Percentiles rank a stretch among this genome's conserved stretches.
Conservation (phyloP, 2,113 vertebrate genomes). For the Bubo bubo region DNA sequence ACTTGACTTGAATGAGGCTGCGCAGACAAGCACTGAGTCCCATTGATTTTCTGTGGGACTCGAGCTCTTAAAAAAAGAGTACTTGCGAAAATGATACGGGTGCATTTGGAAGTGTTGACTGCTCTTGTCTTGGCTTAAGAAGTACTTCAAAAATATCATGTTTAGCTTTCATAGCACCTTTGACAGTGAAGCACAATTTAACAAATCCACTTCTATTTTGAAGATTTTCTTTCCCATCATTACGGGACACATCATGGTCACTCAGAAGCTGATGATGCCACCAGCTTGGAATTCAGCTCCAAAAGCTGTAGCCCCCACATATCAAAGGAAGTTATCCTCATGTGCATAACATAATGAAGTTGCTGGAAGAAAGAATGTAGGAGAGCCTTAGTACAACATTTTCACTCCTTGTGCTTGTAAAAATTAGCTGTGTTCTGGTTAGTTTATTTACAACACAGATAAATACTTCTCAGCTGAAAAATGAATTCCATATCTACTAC, state of each 20-base stretch:
- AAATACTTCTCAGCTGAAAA: not conserved
- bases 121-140: slow-evolving; percentile 7
- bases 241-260: not conserved
- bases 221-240: not conserved
- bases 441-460: not conserved
- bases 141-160: not conserved
- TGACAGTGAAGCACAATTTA: not conserved
- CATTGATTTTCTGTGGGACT: slow-evolving; percentile 12
- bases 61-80: not conserved
- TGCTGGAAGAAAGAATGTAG: not conserved
- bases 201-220: not conserved
- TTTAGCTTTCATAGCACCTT: not conserved
- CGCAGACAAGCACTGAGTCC: not conserved
- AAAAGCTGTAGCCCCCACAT: not conserved
- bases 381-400: not conserved
- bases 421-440: not conserved
- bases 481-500: not conserved
- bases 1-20: slow-evolving; percentile 6
- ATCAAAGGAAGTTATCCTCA: not conserved
- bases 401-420: not conserved
- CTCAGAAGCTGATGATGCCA: slow-evolving; percentile 3
- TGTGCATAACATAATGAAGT: not conserved
- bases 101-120: slow-evolving; percentile 13
- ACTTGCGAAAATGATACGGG: not conserved
- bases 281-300: not conserved